A percentile compares a stretch with the other conserved stretches of the same genome.
Conservation (phyloP, 2,797 vertebrate genomes). For the Pogonophryne albipinna region DNA sequence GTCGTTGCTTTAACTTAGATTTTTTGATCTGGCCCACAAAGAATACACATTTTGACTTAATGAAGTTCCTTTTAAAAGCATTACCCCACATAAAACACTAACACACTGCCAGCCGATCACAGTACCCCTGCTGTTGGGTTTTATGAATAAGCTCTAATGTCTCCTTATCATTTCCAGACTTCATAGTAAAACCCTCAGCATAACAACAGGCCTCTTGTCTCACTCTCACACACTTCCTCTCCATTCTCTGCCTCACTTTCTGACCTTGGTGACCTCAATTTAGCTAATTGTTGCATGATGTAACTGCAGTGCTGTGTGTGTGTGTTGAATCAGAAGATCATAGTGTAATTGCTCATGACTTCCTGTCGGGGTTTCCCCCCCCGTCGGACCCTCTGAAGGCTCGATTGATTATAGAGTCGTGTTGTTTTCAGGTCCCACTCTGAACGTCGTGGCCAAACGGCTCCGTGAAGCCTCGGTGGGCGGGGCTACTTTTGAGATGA, state of each 20-base stretch:
- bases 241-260: constrained; percentile 13
- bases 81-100: constrained; percentile 8
- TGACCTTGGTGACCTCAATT: constrained; percentile 51
- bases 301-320: constrained; percentile 22
- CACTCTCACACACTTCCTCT: constrained; percentile 18
- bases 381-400: background rate
- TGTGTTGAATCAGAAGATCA: constrained; percentile 31
- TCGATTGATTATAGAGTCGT: background rate
- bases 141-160: constrained; percentile 45
- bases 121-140: constrained; percentile 7
- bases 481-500: constrained; percentile 96
- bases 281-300: constrained; percentile 59
- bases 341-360: constrained; percentile 30
- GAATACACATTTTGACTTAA: background rate
- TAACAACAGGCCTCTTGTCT: constrained; percentile 51
- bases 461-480: constrained; percentile 87
- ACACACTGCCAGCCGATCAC: background rate
- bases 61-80: background rate
- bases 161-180: constrained; percentile 34
- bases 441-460: constrained; percentile 87
- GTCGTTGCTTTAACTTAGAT: background rate
- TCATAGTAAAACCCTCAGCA: constrained; percentile 32
- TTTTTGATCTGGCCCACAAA: background rate
- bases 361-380: constrained; percentile 38
- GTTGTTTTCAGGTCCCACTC: constrained; percentile 82